A percentile compares a stretch with the other conserved stretches of the same genome.
phyloP scores from a whole-genome alignment of 1,140 invertebrate species.

The Elysia chlorotica region DNA sequence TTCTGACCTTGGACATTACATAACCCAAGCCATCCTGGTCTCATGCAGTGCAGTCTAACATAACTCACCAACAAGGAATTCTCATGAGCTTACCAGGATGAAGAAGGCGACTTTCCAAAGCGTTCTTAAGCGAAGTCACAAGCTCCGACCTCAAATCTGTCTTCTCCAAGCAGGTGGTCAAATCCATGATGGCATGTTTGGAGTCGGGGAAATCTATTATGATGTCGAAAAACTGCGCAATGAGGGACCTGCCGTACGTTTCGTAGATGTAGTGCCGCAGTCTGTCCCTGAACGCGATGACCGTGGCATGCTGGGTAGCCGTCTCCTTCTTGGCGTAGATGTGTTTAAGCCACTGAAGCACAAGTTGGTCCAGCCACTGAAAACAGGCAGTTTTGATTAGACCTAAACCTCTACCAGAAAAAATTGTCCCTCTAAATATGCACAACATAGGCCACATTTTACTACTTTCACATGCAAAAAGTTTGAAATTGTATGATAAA shows the following conservation, averaged over 20 bases:
- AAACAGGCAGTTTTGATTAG: neutral
- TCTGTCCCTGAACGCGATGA: conserved; percentile 53
- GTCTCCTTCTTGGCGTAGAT: conserved; percentile 72
- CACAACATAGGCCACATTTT: neutral
- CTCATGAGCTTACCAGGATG: conserved; percentile 54
- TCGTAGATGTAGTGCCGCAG: conserved; percentile 86
- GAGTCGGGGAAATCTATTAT: conserved; percentile 97
- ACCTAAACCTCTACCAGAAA: neutral
- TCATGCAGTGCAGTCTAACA: too few species aligned
- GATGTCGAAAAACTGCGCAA: conserved; percentile 92
- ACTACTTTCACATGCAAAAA: neutral
- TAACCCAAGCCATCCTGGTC: too few species aligned
- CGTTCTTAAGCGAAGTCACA: conserved; percentile 77
- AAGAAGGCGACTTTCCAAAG: conserved; percentile 64
- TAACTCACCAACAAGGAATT: too few species aligned
- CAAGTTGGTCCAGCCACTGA: conserved; percentile 81
- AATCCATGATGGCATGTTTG: conserved; percentile 87
- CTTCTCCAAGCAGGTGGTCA: conserved; percentile 81
- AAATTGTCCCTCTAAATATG: neutral
- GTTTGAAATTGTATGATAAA: neutral
- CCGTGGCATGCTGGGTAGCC: conserved; percentile 64
- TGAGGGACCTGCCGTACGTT: conserved; percentile 84
- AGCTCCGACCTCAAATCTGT: conserved; percentile 81
- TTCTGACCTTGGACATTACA: too few species aligned
- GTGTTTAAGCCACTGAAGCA: conserved; percentile 80